These are phyloP conservation scores for Lordiphosa andalusiaca DNA, from an alignment of 2,888 invertebrate genomes.

Conservation along the genomic window DNA sequence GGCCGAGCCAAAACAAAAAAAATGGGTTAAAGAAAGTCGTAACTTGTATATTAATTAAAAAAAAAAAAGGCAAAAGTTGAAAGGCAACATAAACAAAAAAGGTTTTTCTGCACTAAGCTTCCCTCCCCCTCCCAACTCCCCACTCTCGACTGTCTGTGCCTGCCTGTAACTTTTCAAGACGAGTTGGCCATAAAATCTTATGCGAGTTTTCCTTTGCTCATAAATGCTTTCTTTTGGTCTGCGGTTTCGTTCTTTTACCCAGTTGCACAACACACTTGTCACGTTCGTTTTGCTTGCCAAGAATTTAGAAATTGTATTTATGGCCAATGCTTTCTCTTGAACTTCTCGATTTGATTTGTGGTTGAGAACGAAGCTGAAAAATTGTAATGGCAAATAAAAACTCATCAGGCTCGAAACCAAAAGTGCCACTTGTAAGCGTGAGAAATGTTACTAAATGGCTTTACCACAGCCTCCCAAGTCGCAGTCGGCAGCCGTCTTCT, in stretches of 20 bases:
- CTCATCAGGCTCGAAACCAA: slow-evolving; percentile 56
- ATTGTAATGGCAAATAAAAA: slow-evolving; percentile 31
- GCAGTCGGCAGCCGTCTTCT: not conserved
- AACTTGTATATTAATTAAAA: slow-evolving; percentile 70
- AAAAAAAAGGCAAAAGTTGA: slow-evolving; percentile 47
- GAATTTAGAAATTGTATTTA: slow-evolving; percentile 67
- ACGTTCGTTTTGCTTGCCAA: slow-evolving; percentile 57
- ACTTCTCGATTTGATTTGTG: slow-evolving; percentile 35
- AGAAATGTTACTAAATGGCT: slow-evolving; percentile 17
- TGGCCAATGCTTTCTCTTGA: slow-evolving; percentile 63
- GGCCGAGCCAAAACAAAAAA: slow-evolving; percentile 3
- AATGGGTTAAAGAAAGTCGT: slow-evolving; percentile 70
- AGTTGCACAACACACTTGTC: slow-evolving; percentile 46
- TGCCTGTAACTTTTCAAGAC: slow-evolving; percentile 7
- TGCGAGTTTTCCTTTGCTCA: slow-evolving; percentile 30
- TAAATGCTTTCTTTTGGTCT: slow-evolving; percentile 50
- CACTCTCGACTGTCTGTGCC: slow-evolving; percentile 7
- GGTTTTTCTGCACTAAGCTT: slow-evolving; percentile 2
- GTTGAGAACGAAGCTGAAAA: slow-evolving; percentile 16
- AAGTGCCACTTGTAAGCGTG: slow-evolving; percentile 53
- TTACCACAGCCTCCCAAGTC: not conserved
- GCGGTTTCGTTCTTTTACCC: slow-evolving; percentile 20
- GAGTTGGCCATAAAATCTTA: slow-evolving; percentile 15
- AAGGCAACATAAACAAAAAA: slow-evolving; percentile 21
- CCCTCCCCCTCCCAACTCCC: no score